Evolutionary conservation across 2,113 vertebrate species (phyloP), one percentile per base, ranked within the genome.

Genomic region (Deroptyus accipitrinus): DNA sequence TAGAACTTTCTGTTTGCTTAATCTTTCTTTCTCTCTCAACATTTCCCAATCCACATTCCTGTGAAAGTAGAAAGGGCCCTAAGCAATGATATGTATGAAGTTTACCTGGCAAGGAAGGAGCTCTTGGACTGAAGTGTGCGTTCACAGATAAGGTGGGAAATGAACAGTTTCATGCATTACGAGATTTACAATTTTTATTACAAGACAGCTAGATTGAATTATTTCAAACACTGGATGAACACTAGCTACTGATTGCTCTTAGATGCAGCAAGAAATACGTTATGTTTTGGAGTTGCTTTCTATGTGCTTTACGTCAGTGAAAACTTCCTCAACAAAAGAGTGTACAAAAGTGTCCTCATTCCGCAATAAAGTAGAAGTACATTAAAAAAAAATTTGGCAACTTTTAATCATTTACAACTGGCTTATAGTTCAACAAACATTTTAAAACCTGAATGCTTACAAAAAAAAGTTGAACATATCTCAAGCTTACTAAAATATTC

Each of bases 71-170:
- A 96, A 92, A 96, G 39, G 62, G 83, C 93, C 72, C 42, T 84
- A 49, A 96, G 92, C 83, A 97, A 78, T 77, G 49, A 82, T 69
- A 79, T 44, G 66, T 63, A 94, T 94, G 82, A 96, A 96, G 78
- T 85, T 95, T 91, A 97, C 93, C 95, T 96, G 95, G 88, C 95
- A 95, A 91, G 72, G 73, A 96, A 96, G 84, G 54, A 94, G 63
- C n/a, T 52, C 61, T 95, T 95, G 90, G 81, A 74, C 70, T 84
- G 69, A 88, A 92, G 86, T 41, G 46, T 91, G 52, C 39, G 22
- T 94, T 90, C 88, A 90, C 33, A 96, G 95, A 96, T 96, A 96
- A 96, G 83, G 95, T 83, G 89, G 81, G 90, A 96, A 93, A 95
- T 72, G 66, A 92, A 68, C 79, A 92, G 57, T 64, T 73, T 78